Conservation (phyloP, 1,140 invertebrate species). For the Drosophila teissieri region DNA sequence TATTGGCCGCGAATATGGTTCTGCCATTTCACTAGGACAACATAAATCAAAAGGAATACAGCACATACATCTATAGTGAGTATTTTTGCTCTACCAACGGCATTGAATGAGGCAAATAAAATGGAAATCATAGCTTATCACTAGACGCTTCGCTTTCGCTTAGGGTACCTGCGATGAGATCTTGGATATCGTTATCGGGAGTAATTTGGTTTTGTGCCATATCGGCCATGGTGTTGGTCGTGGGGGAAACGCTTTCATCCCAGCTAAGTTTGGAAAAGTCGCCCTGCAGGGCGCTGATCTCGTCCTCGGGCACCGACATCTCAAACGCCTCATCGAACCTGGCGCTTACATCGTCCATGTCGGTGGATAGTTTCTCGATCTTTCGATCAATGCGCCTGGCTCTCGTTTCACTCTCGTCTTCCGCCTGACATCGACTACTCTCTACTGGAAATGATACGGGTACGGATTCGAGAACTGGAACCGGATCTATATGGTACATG, state of each 20-base stretch:
- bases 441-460: conserved; percentile 32
- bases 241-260: conserved; percentile 83
- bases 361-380: conserved; percentile 87
- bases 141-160: conserved; percentile 14
- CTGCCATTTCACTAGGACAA: conserved; percentile 16
- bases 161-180: conserved; percentile 78
- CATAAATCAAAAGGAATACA: conserved; percentile 30
- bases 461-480: conserved; percentile 13
- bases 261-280: conserved; percentile 84
- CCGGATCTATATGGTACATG: conserved; percentile 35
- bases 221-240: conserved; percentile 82
- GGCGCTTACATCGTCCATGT: conserved; percentile 72
- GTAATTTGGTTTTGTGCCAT: conserved; percentile 80
- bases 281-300: conserved; percentile 78
- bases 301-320: conserved; percentile 72
- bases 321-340: conserved; percentile 78
- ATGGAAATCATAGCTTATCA: conserved; percentile 31
- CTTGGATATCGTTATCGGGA: conserved; percentile 83
- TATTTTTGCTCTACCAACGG: conserved; percentile 51
- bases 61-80: conserved; percentile 25
- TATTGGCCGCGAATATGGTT: conserved; percentile 54
- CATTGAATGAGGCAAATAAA: conserved; percentile 35
- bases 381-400: conserved; percentile 86
- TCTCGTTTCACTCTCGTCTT: conserved; percentile 75
- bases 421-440: conserved; percentile 58